Evolutionary conservation across 37 sponge, comb jelly and placozoan genomes (phyloP), one percentile per base, ranked within the genome.

Genomic region (Beroe forskalii): DNA sequence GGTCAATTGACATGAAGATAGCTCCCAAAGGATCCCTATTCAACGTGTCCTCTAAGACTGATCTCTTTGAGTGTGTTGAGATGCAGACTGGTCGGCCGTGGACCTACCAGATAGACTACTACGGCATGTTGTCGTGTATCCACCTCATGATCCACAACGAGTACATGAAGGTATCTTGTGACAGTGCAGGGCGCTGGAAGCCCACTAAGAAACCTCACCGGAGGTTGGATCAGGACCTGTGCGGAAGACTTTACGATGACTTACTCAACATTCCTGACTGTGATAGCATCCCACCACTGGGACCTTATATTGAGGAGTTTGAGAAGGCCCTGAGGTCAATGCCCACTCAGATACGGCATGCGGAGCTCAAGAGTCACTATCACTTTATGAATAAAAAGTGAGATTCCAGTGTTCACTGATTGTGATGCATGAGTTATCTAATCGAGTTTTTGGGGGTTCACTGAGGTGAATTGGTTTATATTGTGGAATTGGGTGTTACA

Each of bases 81-180:
- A 80, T 80, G 86, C 86, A 80, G 86, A 80, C 60, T 24, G 40
- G 40, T 44, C 86, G 86, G 41, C 86, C 86, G 2, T 80, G 86
- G 86, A 80, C 86, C 6, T 80, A 80, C 28, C 86, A 80, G 86
- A 32, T 69, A 0, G 86, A 80, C 27, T 80, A 80, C 86, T 80
- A 80, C 31, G 86, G 86, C 23, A 22, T 80, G 55, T 27, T 80
- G 27, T 80, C 86, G 0, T 80, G 86, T 30, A 44, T 80, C 14
- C 86, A 80, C 60, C 48, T 80, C 30, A 80, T 80, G 86, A 80
- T 80, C 20, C 86, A 80, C 86, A 42, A 38, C 6, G 86, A 80
- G 55, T 80, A 80, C 86, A 80, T 80, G 86, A 42, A 17, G 4
- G 86, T 80, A 1, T 30, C 14, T 14, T 24, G 33, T 4, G 86